These are phyloP conservation scores for Lordiphosa stackelbergi DNA, from an alignment of 1,140 invertebrate species.

Conservation along the genomic window DNA sequence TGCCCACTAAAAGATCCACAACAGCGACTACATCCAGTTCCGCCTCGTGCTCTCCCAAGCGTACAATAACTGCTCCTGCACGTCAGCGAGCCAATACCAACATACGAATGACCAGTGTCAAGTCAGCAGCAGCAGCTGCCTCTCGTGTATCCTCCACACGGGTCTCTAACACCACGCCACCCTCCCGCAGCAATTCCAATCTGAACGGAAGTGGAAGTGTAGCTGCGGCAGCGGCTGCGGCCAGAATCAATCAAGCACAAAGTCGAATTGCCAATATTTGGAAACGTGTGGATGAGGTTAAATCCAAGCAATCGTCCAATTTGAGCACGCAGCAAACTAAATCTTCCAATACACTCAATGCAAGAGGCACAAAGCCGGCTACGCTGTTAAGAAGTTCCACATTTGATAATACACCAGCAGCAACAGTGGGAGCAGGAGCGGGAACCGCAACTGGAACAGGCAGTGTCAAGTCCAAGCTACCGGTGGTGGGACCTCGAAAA, in stretches of 20 bases:
- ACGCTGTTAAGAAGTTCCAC: constrained; percentile 83
- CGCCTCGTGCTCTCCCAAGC: constrained; percentile 28
- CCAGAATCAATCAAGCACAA: constrained; percentile 81
- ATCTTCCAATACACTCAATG: constrained; percentile 55
- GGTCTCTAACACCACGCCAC: constrained; percentile 81
- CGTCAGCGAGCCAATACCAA: constrained; percentile 78
- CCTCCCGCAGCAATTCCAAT: constrained; percentile 79
- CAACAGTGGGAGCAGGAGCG: background rate
- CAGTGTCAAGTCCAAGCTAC: constrained; percentile 40
- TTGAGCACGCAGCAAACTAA: constrained; percentile 60
- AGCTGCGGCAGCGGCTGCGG: constrained; percentile 47
- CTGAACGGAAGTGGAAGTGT: constrained; percentile 67
- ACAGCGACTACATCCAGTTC: constrained; percentile 15
- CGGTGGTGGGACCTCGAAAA: constrained; percentile 38
- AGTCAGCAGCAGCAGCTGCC: constrained; percentile 29
- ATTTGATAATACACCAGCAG: constrained; percentile 81
- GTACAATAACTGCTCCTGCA: constrained; percentile 14
- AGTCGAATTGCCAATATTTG: constrained; percentile 93
- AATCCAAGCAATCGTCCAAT: constrained; percentile 43
- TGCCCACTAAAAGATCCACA: constrained; percentile 58
- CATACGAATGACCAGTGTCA: constrained; percentile 66
- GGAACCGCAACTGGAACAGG: background rate
- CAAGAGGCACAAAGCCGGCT: constrained; percentile 19
- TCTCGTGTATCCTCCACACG: constrained; percentile 71
- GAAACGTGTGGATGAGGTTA: constrained; percentile 89